Percentiles rank a stretch among this genome's conserved stretches.
phyloP scores from a whole-genome alignment of 2,113 vertebrate genomes.

The Salvator merianae region DNA sequence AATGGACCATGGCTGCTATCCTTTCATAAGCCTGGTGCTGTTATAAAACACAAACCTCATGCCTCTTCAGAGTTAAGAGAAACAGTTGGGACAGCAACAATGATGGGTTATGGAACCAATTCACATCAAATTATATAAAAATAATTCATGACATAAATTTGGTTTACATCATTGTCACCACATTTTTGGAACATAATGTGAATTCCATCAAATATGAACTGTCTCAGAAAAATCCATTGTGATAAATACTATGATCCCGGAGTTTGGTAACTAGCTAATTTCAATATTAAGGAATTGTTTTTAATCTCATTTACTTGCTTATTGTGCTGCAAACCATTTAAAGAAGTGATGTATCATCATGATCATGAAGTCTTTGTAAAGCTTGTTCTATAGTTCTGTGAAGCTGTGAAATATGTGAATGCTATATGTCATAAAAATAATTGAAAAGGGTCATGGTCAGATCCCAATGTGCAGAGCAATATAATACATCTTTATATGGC shows the following conservation, averaged over 20 bases:
- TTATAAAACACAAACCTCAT: no score
- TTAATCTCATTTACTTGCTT: neutral
- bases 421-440: slow-evolving; percentile 24
- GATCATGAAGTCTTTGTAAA: neutral
- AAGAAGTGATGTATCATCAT: neutral
- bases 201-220: neutral
- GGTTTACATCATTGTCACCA: neutral
- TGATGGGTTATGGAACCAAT: neutral
- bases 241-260: neutral
- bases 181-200: neutral
- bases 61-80: no score
- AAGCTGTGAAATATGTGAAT: slow-evolving; percentile 15
- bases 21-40: no score
- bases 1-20: no score
- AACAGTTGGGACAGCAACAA: no score
- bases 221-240: neutral
- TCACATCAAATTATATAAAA: neutral
- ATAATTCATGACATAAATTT: neutral
- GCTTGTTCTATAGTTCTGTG: neutral
- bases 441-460: slow-evolving; percentile 12
- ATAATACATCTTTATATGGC: slow-evolving; percentile 16
- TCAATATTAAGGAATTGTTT: neutral
- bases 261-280: neutral
- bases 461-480: neutral
- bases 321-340: neutral